Percentiles rank a stretch among this genome's conserved stretches.
Conservation (phyloP, 2,113 vertebrate genomes). For the Phyllostomus hastatus region DNA sequence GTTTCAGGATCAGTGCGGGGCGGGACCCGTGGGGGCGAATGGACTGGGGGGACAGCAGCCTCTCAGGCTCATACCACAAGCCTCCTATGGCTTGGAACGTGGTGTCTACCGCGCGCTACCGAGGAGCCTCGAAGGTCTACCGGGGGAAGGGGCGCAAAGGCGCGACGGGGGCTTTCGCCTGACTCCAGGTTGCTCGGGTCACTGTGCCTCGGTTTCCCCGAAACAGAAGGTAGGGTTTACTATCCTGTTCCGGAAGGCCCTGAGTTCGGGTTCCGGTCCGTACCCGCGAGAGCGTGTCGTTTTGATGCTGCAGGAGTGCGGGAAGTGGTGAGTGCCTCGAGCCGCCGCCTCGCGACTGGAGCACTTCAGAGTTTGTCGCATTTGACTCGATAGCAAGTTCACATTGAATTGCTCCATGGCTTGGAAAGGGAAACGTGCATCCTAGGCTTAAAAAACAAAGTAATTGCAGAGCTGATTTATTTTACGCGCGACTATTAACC, state of each 20-base stretch:
- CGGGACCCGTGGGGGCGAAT: neutral
- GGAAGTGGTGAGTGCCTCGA: neutral
- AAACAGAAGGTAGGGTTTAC: too few relatives aligned
- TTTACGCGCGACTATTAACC: neutral
- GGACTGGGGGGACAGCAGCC: neutral
- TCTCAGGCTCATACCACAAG: neutral
- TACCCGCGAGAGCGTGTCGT: neutral
- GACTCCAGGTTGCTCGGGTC: neutral
- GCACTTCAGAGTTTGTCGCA: conserved; percentile 66
- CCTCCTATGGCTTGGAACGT: neutral
- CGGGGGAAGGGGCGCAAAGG: neutral
- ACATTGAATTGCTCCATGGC: conserved; percentile 43
- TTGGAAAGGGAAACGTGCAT: conserved; percentile 31
- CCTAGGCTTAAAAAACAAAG: neutral
- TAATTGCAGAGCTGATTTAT: conserved; percentile 18
- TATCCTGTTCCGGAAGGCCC: neutral
- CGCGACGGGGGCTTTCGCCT: neutral
- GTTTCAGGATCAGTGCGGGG: neutral
- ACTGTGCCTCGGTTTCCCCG: conserved; percentile 48
- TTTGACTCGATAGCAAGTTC: conserved; percentile 66
- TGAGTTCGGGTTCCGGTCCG: neutral
- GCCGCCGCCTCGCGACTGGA: conserved; percentile 30
- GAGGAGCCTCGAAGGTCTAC: neutral
- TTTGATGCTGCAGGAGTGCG: conserved; percentile 38
- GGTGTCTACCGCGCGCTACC: neutral